Evolutionary conservation across 2,113 vertebrate genomes (phyloP).

Genomic region (Phoxinus phoxinus): DNA sequence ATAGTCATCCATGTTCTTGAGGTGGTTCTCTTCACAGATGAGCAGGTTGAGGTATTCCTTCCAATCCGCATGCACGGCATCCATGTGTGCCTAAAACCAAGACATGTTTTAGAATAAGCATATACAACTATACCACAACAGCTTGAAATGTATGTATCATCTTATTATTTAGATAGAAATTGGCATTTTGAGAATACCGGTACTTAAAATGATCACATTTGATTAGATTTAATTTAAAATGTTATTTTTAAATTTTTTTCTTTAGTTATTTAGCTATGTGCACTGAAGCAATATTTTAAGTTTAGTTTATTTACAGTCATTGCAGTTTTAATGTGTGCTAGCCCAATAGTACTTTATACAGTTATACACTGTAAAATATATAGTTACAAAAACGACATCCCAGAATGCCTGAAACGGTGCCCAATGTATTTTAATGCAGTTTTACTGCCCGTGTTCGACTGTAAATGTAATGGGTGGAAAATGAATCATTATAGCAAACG

Average conservation of each 20-base stretch:
- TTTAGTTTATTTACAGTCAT: not conserved
- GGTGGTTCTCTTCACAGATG: slow-evolving; percentile 97
- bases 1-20: slow-evolving; percentile 96
- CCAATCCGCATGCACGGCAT: slow-evolving; percentile 95
- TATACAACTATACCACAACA: not conserved
- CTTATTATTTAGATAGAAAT: not conserved
- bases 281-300: not conserved
- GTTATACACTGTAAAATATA: not conserved
- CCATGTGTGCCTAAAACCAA: slow-evolving; percentile 87
- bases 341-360: not conserved
- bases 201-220: not conserved
- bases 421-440: not conserved
- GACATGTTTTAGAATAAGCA: not conserved
- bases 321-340: not conserved
- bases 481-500: too few relatives aligned
- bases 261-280: not conserved
- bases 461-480: not conserved
- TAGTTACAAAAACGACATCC: not conserved
- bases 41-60: slow-evolving; percentile 97
- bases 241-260: too few relatives aligned
- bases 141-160: not conserved
- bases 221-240: not conserved
- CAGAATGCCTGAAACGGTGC: not conserved
- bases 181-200: not conserved
- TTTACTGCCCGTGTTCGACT: not conserved